These are phyloP conservation scores for Calameuta filiformis DNA, from an alignment of 2,888 invertebrate species.

Conservation along the genomic window DNA sequence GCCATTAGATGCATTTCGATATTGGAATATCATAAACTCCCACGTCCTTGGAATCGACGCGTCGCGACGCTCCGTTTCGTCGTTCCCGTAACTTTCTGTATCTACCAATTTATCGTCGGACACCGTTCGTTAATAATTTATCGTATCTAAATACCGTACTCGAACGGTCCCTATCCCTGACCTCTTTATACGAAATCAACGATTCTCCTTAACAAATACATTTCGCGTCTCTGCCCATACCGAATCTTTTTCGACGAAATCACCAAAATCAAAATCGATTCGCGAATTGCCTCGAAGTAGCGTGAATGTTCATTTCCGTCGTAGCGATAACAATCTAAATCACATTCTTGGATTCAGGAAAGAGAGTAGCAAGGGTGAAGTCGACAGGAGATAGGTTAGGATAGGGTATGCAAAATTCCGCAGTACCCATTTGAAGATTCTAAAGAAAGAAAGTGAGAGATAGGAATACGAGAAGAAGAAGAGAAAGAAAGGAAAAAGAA, in stretches of 20 bases:
- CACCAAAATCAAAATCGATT: not conserved
- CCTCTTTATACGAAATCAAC: not conserved
- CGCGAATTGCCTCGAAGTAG: not conserved
- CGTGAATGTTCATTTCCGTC: not conserved
- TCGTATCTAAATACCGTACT: not conserved
- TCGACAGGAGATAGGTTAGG: not conserved
- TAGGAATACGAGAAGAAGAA: not conserved
- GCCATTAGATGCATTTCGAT: constrained; percentile 37
- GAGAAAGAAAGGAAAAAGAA: too few species aligned
- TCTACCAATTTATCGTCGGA: not conserved
- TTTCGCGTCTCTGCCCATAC: not conserved
- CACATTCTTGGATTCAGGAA: not conserved
- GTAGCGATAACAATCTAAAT: not conserved
- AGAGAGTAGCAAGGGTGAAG: not conserved
- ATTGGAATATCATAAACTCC: constrained; percentile 18
- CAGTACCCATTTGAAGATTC: not conserved
- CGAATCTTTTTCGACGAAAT: not conserved
- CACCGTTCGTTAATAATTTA: not conserved
- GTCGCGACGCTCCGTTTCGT: not conserved
- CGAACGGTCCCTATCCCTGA: not conserved
- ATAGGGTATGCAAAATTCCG: not conserved
- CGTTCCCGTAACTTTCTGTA: not conserved
- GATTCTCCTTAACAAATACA: not conserved
- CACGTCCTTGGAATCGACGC: constrained; percentile 5
- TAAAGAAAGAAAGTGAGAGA: not conserved